Conservation (phyloP, 2,113 vertebrate species). For the Sigmodon hispidus region DNA sequence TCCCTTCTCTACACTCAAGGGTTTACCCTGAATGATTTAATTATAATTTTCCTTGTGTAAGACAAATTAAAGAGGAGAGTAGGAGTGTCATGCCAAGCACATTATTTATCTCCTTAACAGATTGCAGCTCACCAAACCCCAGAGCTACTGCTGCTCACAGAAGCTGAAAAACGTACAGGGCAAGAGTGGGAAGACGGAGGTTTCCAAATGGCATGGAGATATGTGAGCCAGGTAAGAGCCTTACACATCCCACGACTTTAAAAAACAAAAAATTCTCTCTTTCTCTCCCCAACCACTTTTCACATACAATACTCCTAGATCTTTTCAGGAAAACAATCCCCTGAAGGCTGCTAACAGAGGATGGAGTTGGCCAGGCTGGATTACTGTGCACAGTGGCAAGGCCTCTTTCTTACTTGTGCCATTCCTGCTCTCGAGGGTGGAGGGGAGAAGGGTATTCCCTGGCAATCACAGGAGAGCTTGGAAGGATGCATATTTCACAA, state of each 20-base stretch:
- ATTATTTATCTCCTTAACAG: slow-evolving; percentile 98
- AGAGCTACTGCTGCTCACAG: slow-evolving; percentile 87
- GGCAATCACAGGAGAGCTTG: not conserved
- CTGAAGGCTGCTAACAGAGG: not conserved
- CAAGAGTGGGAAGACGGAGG: not conserved
- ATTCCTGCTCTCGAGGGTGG: not conserved
- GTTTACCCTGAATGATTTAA: slow-evolving; percentile 97
- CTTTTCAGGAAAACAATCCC: not conserved
- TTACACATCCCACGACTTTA: not conserved
- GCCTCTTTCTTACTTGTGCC: not conserved
- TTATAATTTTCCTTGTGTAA: slow-evolving; percentile 95
- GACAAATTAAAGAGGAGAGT: slow-evolving; percentile 96
- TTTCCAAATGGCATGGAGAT: not conserved
- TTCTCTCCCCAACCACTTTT: not conserved
- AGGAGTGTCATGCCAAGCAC: slow-evolving; percentile 93
- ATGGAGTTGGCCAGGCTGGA: not conserved
- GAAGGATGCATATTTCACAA: not conserved
- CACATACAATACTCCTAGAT: not conserved
- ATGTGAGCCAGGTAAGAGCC: not conserved
- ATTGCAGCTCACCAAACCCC: slow-evolving; percentile 93
- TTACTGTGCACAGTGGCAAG: not conserved
- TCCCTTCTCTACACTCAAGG: slow-evolving; percentile 88
- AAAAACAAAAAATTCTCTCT: not conserved
- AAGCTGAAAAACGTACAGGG: slow-evolving; percentile 43
- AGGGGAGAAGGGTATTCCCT: fast-evolving